Conservation (phyloP, 2,113 vertebrate species). For the Copsychus sechellarum region DNA sequence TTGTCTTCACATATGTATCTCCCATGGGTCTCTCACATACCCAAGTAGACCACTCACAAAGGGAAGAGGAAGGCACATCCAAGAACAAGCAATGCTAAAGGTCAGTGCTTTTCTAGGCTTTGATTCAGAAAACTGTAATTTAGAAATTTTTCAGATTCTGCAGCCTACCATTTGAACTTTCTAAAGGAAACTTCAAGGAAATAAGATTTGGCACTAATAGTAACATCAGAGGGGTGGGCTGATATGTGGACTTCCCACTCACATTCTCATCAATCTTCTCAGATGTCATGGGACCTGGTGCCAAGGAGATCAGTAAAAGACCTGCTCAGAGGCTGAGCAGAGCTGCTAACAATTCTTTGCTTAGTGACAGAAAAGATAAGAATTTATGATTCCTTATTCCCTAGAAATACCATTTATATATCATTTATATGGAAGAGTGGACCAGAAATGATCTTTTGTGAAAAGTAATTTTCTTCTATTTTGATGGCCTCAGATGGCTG, state of each 20-base stretch:
- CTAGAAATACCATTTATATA: neutral
- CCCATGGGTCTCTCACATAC: neutral
- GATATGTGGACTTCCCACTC: neutral
- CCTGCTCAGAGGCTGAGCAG: neutral
- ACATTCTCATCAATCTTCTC: neutral
- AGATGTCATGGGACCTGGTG: neutral
- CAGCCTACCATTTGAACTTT: neutral
- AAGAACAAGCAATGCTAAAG: neutral
- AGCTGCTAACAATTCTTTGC: neutral
- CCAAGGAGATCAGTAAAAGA: neutral
- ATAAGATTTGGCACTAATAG: neutral
- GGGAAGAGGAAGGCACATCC: neutral
- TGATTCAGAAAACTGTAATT: neutral
- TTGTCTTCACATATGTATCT: neutral
- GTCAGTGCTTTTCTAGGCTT: constrained; percentile 18
- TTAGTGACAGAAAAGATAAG: neutral
- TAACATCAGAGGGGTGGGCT: neutral
- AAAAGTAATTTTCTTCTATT: neutral
- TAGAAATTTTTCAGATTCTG: neutral
- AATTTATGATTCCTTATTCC: neutral
- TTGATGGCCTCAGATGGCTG: neutral
- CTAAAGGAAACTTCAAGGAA: neutral
- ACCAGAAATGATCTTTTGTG: neutral
- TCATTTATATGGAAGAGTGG: neutral
- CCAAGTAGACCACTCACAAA: neutral